Percentiles rank a stretch among this genome's conserved stretches.
phyloP scores from a whole-genome alignment of 2,113 vertebrate genomes.

The Gnathonemus longibarbis region DNA sequence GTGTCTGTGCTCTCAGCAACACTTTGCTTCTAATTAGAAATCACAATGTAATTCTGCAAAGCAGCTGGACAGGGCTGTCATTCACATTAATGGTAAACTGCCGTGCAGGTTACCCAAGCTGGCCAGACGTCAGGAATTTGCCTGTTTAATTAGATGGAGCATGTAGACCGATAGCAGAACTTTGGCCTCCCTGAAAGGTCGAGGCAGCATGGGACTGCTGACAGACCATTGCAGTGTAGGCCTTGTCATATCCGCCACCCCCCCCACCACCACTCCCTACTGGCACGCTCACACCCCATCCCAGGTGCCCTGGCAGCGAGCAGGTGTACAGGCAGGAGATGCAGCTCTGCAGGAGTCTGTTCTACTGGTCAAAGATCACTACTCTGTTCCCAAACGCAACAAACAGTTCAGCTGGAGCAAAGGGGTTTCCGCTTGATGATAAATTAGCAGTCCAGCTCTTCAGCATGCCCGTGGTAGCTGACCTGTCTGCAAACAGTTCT shows the following conservation, averaged over 20 bases:
- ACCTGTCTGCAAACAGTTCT: slow-evolving; percentile 17
- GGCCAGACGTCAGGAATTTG: slow-evolving; percentile 30
- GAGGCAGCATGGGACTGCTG: background rate
- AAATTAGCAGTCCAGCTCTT: slow-evolving; percentile 15
- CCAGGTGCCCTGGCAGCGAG: background rate
- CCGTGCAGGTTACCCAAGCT: slow-evolving; percentile 28
- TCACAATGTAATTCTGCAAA: slow-evolving; percentile 31
- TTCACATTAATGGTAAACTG: background rate
- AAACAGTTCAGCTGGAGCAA: slow-evolving; percentile 35
- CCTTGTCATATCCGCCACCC: background rate
- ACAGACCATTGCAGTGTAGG: background rate
- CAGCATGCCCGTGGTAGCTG: slow-evolving; percentile 18
- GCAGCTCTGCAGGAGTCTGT: slow-evolving; percentile 9
- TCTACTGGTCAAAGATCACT: slow-evolving; percentile 31
- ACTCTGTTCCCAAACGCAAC: slow-evolving; percentile 30
- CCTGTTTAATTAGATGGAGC: slow-evolving; percentile 16
- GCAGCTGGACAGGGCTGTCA: slow-evolving; percentile 25
- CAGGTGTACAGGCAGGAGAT: background rate
- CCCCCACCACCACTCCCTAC: background rate
- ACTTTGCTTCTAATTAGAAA: slow-evolving; percentile 43
- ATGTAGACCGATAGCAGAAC: background rate
- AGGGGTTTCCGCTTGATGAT: background rate
- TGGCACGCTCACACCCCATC: slow-evolving; percentile 29
- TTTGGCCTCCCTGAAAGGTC: slow-evolving; percentile 12
- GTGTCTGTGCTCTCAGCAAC: slow-evolving; percentile 28